Base-by-base conservation (phyloP, 2,888 invertebrate species). In the Chromoteleia sp. region DNA sequence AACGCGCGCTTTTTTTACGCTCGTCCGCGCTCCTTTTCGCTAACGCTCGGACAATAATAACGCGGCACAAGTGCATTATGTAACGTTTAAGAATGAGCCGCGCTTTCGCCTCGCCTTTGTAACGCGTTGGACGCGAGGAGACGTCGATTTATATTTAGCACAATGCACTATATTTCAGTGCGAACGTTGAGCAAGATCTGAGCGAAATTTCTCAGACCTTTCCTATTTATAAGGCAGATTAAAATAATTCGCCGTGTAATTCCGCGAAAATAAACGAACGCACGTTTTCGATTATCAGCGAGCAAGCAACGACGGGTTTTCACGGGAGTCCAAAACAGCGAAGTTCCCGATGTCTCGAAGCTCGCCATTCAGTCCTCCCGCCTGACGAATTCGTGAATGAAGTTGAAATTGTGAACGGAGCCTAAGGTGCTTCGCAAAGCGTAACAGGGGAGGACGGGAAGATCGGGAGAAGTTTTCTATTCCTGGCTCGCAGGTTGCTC, bases 401-500 rank as follows among this genome's bases (percentile, higher is more conserved):
- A 70, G 25, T 10, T 10, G 39, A 50, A 14, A 54, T 63, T 79
- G 82, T 82, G 84, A 77, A 82, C 76, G 76, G n/a, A 59, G 76
- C 81, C 54, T 82, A 68, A 79, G 68, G 58, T 15, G 50, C 68
- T 68, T 39, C 43, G 61, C 61, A 41, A 75, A 67, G 30, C 54
- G 83, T 70, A 77, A 83, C 68, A 71, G 29, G 63, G 67, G 75
- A 75, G 81, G 56, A 45, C 12, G 33, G 39, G 39, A 39, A 36
- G 4, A 39, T 36, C 4, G 41, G 41, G 43, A 75, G 74, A 80
- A 65, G 74, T 73, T 75, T 67, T 85, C 86, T 87, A 88, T 88
- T 87, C 80, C 82, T 84, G 85, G 81, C 81, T 82, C 83, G 83
- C 85, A 85, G 86, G 87, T 85, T 83, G 83, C 59, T 84, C 82